Evolutionary conservation across 1,140 invertebrate species (phyloP).

Genomic region (Sycobia sp.): DNA sequence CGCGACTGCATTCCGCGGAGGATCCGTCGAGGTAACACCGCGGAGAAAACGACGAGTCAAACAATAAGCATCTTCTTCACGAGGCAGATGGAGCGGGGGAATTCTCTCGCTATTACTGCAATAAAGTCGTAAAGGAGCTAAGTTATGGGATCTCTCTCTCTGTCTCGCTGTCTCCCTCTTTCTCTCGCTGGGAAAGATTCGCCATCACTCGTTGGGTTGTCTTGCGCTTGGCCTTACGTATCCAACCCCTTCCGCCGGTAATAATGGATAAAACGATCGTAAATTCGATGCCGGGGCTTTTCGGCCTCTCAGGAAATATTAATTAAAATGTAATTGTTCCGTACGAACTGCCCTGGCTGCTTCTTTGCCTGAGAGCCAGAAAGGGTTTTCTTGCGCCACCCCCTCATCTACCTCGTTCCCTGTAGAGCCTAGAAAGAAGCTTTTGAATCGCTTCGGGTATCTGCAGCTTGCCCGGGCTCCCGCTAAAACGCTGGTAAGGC

Average conservation of each 20-base stretch:
- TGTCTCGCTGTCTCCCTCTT: too few species aligned
- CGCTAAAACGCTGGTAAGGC: neutral
- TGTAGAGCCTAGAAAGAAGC: neutral
- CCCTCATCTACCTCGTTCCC: neutral
- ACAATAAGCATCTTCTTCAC: too few species aligned
- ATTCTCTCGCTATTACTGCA: slow-evolving; percentile 22
- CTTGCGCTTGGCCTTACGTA: too few species aligned
- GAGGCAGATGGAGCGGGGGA: too few species aligned
- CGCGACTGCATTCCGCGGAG: too few species aligned
- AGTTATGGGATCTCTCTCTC: slow-evolving; percentile 58
- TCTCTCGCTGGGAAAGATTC: slow-evolving; percentile 57
- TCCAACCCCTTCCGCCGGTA: slow-evolving; percentile 45
- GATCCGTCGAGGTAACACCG: too few species aligned
- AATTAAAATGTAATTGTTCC: slow-evolving; percentile 65
- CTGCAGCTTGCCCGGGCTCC: slow-evolving; percentile 1
- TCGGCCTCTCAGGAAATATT: slow-evolving; percentile 63
- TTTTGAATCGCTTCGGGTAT: slow-evolving; percentile 29
- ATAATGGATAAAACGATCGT: slow-evolving; percentile 65
- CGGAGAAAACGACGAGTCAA: too few species aligned
- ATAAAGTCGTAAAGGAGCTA: slow-evolving; percentile 53
- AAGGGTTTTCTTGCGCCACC: slow-evolving; percentile 25
- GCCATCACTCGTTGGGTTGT: slow-evolving; percentile 42
- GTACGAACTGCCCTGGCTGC: slow-evolving; percentile 34
- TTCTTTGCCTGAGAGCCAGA: neutral
- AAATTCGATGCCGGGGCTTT: slow-evolving; percentile 61